phyloP scores from a whole-genome alignment of 92 coral and sea anemone genomes.

The Bergia sp. region DNA sequence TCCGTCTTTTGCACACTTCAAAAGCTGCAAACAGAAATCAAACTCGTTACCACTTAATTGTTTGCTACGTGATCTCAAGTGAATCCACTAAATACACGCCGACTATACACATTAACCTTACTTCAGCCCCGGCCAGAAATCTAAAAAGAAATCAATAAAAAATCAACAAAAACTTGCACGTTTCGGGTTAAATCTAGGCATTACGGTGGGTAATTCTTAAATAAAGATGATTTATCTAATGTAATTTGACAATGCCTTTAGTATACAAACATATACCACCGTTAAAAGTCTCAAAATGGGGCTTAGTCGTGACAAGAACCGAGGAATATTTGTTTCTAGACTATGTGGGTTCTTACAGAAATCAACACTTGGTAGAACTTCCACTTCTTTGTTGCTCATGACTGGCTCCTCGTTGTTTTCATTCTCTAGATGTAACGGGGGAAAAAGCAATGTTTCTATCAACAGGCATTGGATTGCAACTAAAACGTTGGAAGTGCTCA shows the following conservation, averaged over 20 bases:
- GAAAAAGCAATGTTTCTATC: neutral
- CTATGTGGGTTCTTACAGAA: conserved; percentile 72
- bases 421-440: conserved; percentile 47
- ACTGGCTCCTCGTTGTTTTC: conserved; percentile 81
- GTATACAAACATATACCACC: neutral
- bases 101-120: too few species aligned
- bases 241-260: neutral
- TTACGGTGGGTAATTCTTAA: neutral
- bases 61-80: neutral
- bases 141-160: too few species aligned
- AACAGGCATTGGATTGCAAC: neutral
- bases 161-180: too few species aligned
- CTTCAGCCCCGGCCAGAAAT: too few species aligned
- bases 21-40: conserved; percentile 59
- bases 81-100: neutral
- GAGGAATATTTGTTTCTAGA: too few species aligned
- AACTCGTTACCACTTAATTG: too few species aligned
- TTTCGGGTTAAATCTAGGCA: too few species aligned
- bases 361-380: conserved; percentile 88
- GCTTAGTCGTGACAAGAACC: too few species aligned
- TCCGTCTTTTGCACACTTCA: conserved; percentile 93
- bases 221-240: too few species aligned
- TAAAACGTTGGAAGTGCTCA: neutral
- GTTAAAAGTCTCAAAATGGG: too few species aligned
- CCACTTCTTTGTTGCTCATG: conserved; percentile 69